These are phyloP conservation scores for Tenthredo scrophulariae DNA, from an alignment of 2,888 invertebrate genomes.

Conservation along the genomic window DNA sequence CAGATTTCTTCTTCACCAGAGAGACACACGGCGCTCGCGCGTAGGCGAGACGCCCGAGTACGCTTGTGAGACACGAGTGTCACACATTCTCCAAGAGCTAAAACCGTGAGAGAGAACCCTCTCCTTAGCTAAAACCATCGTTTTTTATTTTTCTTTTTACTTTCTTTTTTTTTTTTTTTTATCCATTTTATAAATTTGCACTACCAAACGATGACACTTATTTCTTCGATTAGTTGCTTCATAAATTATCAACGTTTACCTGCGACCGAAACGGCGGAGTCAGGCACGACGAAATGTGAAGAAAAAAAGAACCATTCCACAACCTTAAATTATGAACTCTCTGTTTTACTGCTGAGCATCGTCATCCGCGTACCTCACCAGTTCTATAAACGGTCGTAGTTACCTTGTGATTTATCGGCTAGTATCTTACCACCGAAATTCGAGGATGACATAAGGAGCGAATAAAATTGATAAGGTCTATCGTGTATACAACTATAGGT, in stretches of 20 bases:
- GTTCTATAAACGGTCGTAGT: constrained; percentile 36
- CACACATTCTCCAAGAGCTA: constrained; percentile 5
- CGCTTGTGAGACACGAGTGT: constrained; percentile 35
- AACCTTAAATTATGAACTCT: constrained; percentile 32
- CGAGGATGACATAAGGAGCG: constrained; percentile 20
- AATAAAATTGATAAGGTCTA: constrained; percentile 37
- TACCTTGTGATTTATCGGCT: constrained; percentile 40
- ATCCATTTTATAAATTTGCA: constrained; percentile 3
- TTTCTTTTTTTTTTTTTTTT: neutral
- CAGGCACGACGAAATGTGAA: neutral
- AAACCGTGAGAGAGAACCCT: constrained; percentile 31
- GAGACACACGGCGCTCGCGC: constrained; percentile 42
- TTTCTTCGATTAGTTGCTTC: constrained; percentile 4
- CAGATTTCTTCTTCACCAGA: constrained; percentile 48
- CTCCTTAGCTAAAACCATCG: neutral
- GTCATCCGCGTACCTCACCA: constrained; percentile 20
- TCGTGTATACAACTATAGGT: too few relatives aligned
- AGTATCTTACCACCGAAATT: constrained; percentile 21
- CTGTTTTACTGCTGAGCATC: constrained; percentile 19
- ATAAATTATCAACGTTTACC: constrained; percentile 7
- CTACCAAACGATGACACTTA: constrained; percentile 17
- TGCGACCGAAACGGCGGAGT: neutral
- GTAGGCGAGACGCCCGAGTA: constrained; percentile 48
- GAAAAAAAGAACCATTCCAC: neutral
- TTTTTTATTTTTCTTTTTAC: neutral